phyloP scores from a whole-genome alignment of 2,113 vertebrate genomes.

The Melanotaenia duboulayi region DNA sequence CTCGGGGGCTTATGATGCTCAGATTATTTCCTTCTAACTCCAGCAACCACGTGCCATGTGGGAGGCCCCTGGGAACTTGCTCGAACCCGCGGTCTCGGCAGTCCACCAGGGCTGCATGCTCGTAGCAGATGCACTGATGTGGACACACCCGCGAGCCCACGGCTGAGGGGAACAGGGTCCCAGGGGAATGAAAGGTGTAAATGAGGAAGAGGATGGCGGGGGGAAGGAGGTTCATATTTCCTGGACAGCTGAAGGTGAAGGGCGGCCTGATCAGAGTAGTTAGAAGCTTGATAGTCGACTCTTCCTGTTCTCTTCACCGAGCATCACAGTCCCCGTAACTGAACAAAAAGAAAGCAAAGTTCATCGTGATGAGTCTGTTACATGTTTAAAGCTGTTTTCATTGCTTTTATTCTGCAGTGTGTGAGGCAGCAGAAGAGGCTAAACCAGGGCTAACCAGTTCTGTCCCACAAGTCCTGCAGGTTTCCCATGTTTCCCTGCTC shows the following conservation, averaged over 20 bases:
- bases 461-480: too few species aligned
- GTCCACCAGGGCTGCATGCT: conserved; percentile 77
- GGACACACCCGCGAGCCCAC: conserved; percentile 51
- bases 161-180: not conserved
- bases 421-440: too few species aligned
- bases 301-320: not conserved
- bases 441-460: too few species aligned
- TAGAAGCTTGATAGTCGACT: conserved; percentile 1
- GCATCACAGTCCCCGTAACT: not conserved
- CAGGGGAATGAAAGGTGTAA: not conserved
- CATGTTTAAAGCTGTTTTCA: too few species aligned
- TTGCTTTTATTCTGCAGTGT: too few species aligned
- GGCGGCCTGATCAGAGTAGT: not conserved
- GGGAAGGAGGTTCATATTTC: conserved; percentile 33
- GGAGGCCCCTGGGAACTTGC: conserved; percentile 64
- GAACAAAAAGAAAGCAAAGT: conserved; percentile 4
- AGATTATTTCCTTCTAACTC: conserved; percentile 78
- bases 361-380: not conserved
- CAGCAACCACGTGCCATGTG: conserved; percentile 79
- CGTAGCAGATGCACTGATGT: conserved; percentile 71
- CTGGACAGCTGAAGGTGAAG: not conserved
- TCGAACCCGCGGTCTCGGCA: conserved; percentile 64
- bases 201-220: conserved; percentile 11
- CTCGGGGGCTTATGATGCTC: conserved; percentile 46
- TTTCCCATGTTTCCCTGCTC: too few species aligned